Evolutionary conservation across 2,113 vertebrate genomes (phyloP).

Genomic region (Oceanodroma tethys): DNA sequence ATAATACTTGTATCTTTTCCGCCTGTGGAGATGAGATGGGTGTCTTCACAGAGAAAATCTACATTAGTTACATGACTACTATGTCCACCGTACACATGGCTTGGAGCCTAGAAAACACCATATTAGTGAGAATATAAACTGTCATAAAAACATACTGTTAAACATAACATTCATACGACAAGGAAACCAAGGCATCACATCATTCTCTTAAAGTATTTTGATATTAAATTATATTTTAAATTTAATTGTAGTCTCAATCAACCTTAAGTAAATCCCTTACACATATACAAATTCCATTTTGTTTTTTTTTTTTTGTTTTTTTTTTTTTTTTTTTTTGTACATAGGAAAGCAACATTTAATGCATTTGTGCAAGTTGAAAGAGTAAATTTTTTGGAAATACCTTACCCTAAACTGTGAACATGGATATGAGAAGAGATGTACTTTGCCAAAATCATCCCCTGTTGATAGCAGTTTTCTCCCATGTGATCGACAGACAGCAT

Average conservation of each 20-base stretch:
- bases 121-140: background rate
- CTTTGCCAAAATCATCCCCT: constrained; percentile 97
- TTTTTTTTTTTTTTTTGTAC: background rate
- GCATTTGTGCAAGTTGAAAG: background rate
- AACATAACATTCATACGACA: background rate
- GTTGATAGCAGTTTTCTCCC: constrained; percentile 87
- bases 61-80: constrained; percentile 99
- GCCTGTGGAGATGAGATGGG: constrained; percentile 93
- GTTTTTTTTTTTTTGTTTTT: background rate
- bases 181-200: background rate
- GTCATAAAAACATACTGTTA: background rate
- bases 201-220: background rate
- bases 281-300: background rate
- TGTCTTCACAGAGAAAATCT: constrained; percentile 89
- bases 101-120: constrained; percentile 82
- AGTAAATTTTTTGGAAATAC: background rate
- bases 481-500: constrained; percentile 85
- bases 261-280: background rate
- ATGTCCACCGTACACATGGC: constrained; percentile 89
- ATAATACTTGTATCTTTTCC: constrained; percentile 98
- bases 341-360: background rate
- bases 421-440: constrained; percentile 93
- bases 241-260: background rate
- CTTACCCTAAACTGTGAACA: constrained; percentile 94
- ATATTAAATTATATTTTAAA: background rate